Evolutionary conservation across 2,797 vertebrate species (phyloP), one percentile per base, ranked within the genome.

Genomic region (Pygocentrus nattereri): DNA sequence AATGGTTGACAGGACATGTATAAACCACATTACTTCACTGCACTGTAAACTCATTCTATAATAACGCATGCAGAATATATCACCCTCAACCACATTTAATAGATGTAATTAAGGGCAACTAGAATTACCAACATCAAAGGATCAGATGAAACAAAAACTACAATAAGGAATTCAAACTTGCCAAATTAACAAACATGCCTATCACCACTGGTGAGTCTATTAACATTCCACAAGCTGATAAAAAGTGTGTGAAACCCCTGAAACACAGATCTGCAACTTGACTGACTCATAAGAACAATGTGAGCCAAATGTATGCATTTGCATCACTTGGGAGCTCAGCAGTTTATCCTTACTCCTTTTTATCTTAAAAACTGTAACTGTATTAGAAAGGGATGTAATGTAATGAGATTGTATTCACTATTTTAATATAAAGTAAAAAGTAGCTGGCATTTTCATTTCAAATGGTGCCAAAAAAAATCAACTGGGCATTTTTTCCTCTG

Each of bases 41-140:
- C 6, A 3, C 6, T 34, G 6, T 34, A 6, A 34, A 34, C 6
- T 34, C 34, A 34, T 34, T 34, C 3, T 34, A 6, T 34, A 34
- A 3, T 34, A 58, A 78, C 70, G 47, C 44, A 78, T 10, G 30
- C 23, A 21, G 16, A 23, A 47, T 59, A 31, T 5, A 30, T 10
- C 25, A 59, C 30, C 47, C 25, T 27, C 27, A 61, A 27, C 59
- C 59, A 61, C n/a, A 61, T 68, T 50, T 41, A 77, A 77, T 4
- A 41, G 31, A 54, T 56, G 19, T 56, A 78, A 69, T 58, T 7
- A 68, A 68, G 19, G 49, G 30, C n/a, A 59, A 27, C 59, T 30
- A 27, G 11, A 41, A 47, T 47, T 18, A 41, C 19, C 25, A 59
- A 69, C 50, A 56, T 69, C 8, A 77, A 59, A 70, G 27, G 38